These are phyloP conservation scores for Tyria jacobaeae DNA, from an alignment of 2,888 invertebrate genomes.

Conservation along the genomic window DNA sequence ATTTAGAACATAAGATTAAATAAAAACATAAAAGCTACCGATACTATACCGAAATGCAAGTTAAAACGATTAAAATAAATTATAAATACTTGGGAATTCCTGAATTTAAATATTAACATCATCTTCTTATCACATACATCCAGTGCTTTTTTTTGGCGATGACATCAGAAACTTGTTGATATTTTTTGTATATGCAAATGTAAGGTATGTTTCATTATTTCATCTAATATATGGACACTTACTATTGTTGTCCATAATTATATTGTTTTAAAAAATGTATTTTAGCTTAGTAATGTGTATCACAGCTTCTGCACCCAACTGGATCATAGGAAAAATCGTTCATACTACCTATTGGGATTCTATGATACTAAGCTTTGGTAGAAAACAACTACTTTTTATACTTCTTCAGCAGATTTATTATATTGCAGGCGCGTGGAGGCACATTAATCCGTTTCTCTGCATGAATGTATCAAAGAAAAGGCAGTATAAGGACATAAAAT, in stretches of 20 bases:
- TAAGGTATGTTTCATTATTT: not conserved
- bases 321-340: not conserved
- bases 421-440: not conserved
- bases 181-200: too few relatives aligned
- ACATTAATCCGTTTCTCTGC: not conserved
- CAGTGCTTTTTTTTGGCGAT: too few relatives aligned
- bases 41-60: not conserved
- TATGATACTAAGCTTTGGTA: not conserved
- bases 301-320: too few relatives aligned
- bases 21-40: not conserved
- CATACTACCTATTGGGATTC: not conserved
- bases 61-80: not conserved
- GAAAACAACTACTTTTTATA: not conserved
- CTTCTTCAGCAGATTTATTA: slow-evolving; percentile 2
- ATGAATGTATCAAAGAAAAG: not conserved
- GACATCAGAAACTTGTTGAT: too few relatives aligned
- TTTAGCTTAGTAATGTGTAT: too few relatives aligned
- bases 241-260: not conserved
- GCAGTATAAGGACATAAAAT: not conserved
- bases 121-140: not conserved
- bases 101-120: not conserved
- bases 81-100: too few relatives aligned
- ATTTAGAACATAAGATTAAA: not conserved
- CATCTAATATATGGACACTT: not conserved
- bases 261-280: too few relatives aligned